Conservation (phyloP, 2,797 vertebrate species). For the Falco peregrinus region DNA sequence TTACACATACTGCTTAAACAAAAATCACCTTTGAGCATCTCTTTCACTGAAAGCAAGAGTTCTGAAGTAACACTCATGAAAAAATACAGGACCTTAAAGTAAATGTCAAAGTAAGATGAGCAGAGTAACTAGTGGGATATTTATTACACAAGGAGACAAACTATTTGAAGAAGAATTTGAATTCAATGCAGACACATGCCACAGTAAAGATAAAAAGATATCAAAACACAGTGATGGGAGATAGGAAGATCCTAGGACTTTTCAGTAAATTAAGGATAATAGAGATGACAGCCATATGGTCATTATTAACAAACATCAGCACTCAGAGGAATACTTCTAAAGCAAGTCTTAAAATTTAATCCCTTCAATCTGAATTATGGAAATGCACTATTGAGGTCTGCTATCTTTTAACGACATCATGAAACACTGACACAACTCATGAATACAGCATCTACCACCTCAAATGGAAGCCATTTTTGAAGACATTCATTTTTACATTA, state of each 20-base stretch:
- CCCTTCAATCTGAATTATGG: rapidly evolving
- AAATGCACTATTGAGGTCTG: background rate
- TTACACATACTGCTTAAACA: background rate
- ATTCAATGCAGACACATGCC: background rate
- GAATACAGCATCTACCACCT: background rate
- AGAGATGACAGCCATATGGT: background rate
- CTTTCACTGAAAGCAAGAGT: background rate
- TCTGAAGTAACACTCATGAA: background rate
- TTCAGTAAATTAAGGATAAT: background rate
- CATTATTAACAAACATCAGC: background rate
- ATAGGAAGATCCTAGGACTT: background rate
- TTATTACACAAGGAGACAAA: background rate
- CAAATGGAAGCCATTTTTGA: background rate
- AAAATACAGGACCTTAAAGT: background rate
- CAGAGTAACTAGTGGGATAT: background rate
- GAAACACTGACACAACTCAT: background rate
- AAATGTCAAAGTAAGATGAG: background rate
- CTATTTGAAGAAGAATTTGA: background rate
- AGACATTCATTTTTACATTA: background rate
- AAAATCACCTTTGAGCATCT: background rate
- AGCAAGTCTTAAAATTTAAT: background rate
- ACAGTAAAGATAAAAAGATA: background rate
- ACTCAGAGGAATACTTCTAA: background rate
- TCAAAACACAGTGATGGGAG: background rate
- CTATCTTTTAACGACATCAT: background rate